Conservation (phyloP, 2,797 vertebrate species). For the Natrix natrix region DNA sequence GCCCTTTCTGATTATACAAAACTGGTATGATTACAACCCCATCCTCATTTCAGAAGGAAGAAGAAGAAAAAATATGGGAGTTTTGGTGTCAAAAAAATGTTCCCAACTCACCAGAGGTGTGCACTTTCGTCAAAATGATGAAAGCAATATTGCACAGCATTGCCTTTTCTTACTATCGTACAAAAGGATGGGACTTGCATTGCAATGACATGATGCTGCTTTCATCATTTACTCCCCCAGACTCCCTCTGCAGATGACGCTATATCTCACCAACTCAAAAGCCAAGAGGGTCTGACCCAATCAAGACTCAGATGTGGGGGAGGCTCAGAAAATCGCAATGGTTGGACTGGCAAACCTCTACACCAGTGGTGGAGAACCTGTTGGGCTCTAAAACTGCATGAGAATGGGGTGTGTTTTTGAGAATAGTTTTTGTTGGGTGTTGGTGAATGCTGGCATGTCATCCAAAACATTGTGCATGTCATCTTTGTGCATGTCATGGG, state of each 20-base stretch:
- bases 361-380: neutral
- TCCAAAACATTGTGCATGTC: neutral
- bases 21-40: neutral
- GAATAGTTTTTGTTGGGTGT: neutral
- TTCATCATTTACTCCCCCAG: neutral
- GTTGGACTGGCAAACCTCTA: neutral
- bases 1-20: too few relatives aligned
- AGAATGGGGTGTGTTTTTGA: neutral
- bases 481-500: neutral
- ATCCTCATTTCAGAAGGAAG: neutral
- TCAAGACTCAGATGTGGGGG: neutral
- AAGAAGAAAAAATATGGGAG: neutral
- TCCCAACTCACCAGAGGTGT: neutral
- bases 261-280: neutral
- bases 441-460: neutral
- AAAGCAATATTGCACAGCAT: neutral
- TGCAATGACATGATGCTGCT: neutral
- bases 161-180: too few relatives aligned
- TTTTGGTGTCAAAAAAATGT: neutral
- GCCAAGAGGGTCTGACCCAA: neutral
- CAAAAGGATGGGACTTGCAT: neutral
- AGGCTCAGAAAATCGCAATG: neutral
- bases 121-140: neutral
- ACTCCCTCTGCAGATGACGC: neutral
- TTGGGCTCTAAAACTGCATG: neutral